Conservation (phyloP, 35 echinoderm and acorn worm species). For the Lytechinus variegatus region DNA sequence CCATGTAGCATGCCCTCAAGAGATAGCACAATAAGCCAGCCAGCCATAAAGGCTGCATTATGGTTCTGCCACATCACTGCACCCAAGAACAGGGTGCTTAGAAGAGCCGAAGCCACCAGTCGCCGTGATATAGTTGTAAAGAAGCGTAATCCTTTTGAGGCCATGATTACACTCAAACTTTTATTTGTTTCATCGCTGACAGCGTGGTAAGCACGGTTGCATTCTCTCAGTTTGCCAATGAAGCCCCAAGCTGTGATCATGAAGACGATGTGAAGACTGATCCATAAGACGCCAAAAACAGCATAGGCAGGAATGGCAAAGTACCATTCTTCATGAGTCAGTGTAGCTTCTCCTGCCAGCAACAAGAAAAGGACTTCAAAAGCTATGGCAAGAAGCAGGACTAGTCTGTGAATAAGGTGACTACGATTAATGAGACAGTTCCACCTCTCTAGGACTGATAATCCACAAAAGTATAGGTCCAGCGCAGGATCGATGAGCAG, state of each 20-base stretch:
- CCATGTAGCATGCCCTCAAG: constrained; percentile 84
- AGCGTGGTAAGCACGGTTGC: constrained; percentile 66
- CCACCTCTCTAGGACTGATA: constrained; percentile 88
- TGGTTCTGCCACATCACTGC: constrained; percentile 89
- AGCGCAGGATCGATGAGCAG: constrained; percentile 68
- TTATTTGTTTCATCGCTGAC: constrained; percentile 62
- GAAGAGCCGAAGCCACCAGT: constrained; percentile 67
- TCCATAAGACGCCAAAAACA: constrained; percentile 92
- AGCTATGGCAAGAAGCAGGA: constrained; percentile 64
- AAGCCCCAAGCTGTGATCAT: constrained; percentile 86
- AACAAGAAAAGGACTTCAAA: constrained; percentile 78
- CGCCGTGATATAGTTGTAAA: constrained; percentile 79
- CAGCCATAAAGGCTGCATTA: constrained; percentile 85
- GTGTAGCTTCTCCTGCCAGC: constrained; percentile 72
- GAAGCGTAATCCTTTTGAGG: constrained; percentile 85
- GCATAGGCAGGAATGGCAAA: constrained; percentile 86
- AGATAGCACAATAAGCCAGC: constrained; percentile 77
- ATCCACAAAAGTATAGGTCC: constrained; percentile 78
- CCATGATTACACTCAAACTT: constrained; percentile 83
- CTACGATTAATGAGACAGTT: constrained; percentile 68
- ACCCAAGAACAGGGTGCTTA: constrained; percentile 78
- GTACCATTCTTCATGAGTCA: constrained; percentile 96
- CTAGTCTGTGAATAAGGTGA: constrained; percentile 57
- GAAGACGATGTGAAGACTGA: constrained; percentile 81
- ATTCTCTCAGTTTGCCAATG: constrained; percentile 80